Percentiles rank a stretch among this genome's conserved stretches.
phyloP scores from a whole-genome alignment of 2,113 vertebrate species.

The mouse (Mus musculus) region GRCm39 chr13:71287001-71287500 shows the following conservation, averaged over 20 bases:
- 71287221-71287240: constrained; percentile 94
- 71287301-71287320: constrained; percentile 95
- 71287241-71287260: constrained; percentile 87
- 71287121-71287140: constrained; percentile 82
- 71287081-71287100: constrained; percentile 88
- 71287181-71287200: constrained; percentile 99
- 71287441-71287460: constrained; percentile 92
- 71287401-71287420: constrained; percentile 94
- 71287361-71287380: constrained; percentile 93
- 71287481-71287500: constrained; percentile 85
- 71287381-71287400: constrained; percentile 96
- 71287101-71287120: constrained; percentile 83
- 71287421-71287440: constrained; percentile 95
- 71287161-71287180: constrained; percentile 96
- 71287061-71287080: constrained; percentile 91
- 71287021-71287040: constrained; percentile 91
- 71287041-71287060: constrained; percentile 88
- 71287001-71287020: constrained; percentile 87
- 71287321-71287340: constrained; percentile 97
- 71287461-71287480: constrained; percentile 92
- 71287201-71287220: constrained; percentile 92
- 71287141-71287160: constrained; percentile 87
- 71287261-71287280: constrained; percentile 93
- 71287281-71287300: constrained; percentile 97
- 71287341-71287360: constrained; percentile 96